Percentiles rank a stretch among this genome's conserved stretches.
Conservation (phyloP, 2,888 invertebrate genomes). For the Chesias legatella region DNA sequence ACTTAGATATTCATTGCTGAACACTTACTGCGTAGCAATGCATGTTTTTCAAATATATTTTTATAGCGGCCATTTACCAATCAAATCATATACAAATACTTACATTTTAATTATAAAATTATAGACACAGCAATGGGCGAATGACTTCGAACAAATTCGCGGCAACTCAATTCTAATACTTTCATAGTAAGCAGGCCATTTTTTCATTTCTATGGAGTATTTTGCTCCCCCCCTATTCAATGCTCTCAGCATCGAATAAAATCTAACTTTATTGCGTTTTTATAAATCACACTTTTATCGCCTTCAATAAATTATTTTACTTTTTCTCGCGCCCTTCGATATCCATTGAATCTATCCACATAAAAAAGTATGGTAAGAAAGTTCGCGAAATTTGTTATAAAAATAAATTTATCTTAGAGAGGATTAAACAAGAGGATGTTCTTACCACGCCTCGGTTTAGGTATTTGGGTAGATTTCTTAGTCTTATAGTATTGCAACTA, state of each 20-base stretch:
- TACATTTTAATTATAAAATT: too few species aligned
- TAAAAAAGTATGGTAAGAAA: constrained; percentile 16
- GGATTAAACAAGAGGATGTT: constrained; percentile 15
- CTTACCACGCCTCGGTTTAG: too few species aligned
- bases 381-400: constrained; percentile 29
- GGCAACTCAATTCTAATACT: too few species aligned
- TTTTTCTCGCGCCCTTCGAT: constrained; percentile 8
- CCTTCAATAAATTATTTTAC: constrained; percentile 17
- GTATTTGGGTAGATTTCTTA: too few species aligned
- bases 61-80: too few species aligned
- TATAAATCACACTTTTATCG: constrained; percentile 19
- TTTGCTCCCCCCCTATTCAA: constrained; percentile 16
- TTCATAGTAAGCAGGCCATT: background rate
- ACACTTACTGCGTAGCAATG: too few species aligned
- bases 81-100: too few species aligned
- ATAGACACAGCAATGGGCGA: too few species aligned
- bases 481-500: too few species aligned
- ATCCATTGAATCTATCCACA: constrained; percentile 5
- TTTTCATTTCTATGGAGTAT: constrained; percentile 8
- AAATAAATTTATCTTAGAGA: constrained; percentile 39
- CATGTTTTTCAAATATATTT: too few species aligned
- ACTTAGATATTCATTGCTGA: too few species aligned
- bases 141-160: too few species aligned
- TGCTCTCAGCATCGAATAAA: constrained; percentile 18
- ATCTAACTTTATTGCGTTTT: constrained; percentile 15